phyloP scores from a whole-genome alignment of 2,797 vertebrate genomes.

The Pteropus rufus region DNA sequence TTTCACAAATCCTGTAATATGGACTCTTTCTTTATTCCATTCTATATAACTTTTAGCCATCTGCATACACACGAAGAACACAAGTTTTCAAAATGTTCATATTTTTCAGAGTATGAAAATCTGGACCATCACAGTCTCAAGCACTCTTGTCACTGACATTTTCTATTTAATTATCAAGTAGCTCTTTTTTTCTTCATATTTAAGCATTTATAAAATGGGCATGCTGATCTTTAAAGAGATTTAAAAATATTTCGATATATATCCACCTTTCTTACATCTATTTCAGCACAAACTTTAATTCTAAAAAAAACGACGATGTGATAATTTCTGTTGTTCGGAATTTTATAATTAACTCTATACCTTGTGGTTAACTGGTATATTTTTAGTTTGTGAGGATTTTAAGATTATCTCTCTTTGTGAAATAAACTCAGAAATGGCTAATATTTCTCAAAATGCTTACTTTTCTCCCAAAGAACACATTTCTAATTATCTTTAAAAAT shows the following conservation, averaged over 20 bases:
- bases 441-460: neutral
- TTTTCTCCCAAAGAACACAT: neutral
- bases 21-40: neutral
- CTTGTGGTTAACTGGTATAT: neutral
- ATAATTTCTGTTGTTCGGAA: neutral
- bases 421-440: constrained; percentile 4
- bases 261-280: neutral
- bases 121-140: neutral
- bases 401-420: neutral
- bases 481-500: constrained; percentile 6
- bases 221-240: neutral
- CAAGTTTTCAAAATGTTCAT: constrained; percentile 58
- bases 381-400: neutral
- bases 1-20: neutral
- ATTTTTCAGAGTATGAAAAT: constrained; percentile 39
- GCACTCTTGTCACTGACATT: constrained; percentile 14
- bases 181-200: constrained; percentile 5
- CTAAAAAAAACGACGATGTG: neutral
- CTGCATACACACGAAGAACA: neutral
- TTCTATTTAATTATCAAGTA: constrained; percentile 65
- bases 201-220: neutral
- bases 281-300: neutral
- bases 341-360: neutral
- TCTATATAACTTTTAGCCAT: neutral
- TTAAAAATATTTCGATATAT: neutral